Base-by-base conservation (phyloP, 2,888 invertebrate species). In the Acronicta leporina region DNA sequence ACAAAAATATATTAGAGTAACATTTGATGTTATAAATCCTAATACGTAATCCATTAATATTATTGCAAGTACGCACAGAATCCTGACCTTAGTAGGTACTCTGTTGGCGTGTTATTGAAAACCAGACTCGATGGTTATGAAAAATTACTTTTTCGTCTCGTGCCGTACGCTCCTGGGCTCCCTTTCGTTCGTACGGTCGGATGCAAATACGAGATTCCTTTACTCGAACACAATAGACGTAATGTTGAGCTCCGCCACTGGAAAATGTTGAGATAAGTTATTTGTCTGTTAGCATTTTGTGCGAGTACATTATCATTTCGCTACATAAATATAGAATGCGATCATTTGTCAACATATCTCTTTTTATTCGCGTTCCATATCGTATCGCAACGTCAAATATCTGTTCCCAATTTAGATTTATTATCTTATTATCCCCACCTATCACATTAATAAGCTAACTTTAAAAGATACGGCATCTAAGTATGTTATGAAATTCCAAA, bases 151-250 rank as follows among this genome's bases (percentile, higher is more conserved):
- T 89, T 88, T 87, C 86, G 85, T 84, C 81, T 85, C 84, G 79
- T 77, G 69, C 74, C 77, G 82, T 84, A 78, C 82, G 82, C 84
- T 83, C 83, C 79, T 78, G 74, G 73, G 77, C 75, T 76, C 80
- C 86, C 86, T 82, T 81, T 79, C 83, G 77, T 80, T 78, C 80
- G 77, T 81, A 87, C 88, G 89, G 86, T 89, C 82, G 85, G 87
- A 87, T 89, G 88, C 89, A 87, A 90, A 90, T 87, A 90, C 87
- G 86, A 91, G 88, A 90, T 91, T 89, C 89, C 87, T 89, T 82
- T 87, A 81, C 86, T 80, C 79, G 86, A 86, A 81, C 81, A 91
- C 90, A 90, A 91, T 91, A 87, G 87, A 86, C 81, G 85, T 82
- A 86, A 87, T 85, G 86, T 82, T 83, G 87, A 84, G 87, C 80